These are phyloP conservation scores for Teleogryllus occipitalis DNA, from an alignment of 1,140 invertebrate genomes.

Conservation along the genomic window DNA sequence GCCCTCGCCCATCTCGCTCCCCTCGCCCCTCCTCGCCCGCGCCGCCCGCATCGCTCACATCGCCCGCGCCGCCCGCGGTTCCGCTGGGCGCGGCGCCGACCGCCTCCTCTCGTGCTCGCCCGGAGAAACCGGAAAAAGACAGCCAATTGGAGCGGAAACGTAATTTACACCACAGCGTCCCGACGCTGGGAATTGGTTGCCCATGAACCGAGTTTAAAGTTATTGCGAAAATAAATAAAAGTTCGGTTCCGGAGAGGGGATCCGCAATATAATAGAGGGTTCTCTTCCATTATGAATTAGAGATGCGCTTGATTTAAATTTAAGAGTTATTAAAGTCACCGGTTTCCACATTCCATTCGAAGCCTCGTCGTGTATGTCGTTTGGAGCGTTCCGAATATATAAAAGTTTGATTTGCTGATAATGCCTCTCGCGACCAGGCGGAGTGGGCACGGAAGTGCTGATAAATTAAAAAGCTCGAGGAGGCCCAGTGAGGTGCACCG, in stretches of 20 bases:
- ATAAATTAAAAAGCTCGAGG: not conserved
- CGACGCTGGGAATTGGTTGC: not conserved
- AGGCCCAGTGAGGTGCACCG: not conserved
- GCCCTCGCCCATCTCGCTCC: no score
- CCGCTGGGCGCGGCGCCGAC: no score
- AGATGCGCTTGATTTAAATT: not conserved
- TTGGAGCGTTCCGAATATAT: not conserved
- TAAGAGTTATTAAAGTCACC: not conserved
- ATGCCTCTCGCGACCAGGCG: not conserved
- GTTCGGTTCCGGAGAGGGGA: not conserved
- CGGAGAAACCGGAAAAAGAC: not conserved
- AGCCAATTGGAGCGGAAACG: not conserved
- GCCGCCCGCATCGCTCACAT: no score
- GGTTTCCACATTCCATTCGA: not conserved
- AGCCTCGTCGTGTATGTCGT: not conserved
- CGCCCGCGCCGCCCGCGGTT: no score
- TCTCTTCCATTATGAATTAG: not conserved
- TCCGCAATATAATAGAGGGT: not conserved
- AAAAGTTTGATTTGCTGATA: constrained; percentile 5
- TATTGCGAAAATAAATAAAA: not conserved
- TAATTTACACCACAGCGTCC: not conserved
- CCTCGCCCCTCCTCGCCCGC: no score
- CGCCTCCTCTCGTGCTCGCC: no score
- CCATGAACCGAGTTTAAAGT: not conserved
- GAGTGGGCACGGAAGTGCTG: not conserved